phyloP scores from a whole-genome alignment of 2,113 vertebrate genomes.

The Bungarus multicinctus region DNA sequence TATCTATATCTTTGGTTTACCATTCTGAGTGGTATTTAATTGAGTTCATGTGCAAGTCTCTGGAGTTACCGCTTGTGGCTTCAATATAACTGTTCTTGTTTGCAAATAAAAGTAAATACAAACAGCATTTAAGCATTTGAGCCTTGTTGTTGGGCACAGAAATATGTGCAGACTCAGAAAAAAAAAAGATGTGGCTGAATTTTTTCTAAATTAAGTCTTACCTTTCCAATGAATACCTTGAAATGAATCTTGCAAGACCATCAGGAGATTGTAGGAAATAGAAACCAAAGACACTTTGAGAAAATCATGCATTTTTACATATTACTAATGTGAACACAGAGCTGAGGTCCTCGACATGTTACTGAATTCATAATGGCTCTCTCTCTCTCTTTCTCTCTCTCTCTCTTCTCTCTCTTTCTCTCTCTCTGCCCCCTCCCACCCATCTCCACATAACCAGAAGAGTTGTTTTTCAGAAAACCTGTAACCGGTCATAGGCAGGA shows the following conservation, averaged over 20 bases:
- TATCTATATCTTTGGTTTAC: not conserved
- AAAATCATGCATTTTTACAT: constrained; percentile 66
- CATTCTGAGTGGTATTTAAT: constrained; percentile 27
- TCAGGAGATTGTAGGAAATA: constrained; percentile 59
- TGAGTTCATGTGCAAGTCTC: not conserved
- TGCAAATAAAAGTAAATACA: not conserved
- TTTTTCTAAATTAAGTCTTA: constrained; percentile 31
- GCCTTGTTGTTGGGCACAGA: not conserved
- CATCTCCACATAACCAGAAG: constrained; percentile 59
- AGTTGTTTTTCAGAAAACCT: constrained; percentile 61
- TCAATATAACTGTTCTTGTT: not conserved
- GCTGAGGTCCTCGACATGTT: constrained; percentile 10
- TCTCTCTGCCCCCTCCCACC: too few relatives aligned
- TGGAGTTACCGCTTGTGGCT: not conserved
- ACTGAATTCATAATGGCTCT: constrained; percentile 29
- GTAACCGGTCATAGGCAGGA: constrained; percentile 66
- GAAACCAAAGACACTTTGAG: constrained; percentile 22
- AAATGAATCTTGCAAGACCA: constrained; percentile 47
- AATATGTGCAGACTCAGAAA: not conserved
- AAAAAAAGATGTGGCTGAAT: not conserved
- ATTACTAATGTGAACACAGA: not conserved
- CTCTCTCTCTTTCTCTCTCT: too few relatives aligned
- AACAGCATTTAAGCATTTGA: constrained; percentile 23
- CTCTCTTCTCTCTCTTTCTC: too few relatives aligned
- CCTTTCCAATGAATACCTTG: constrained; percentile 35